Evolutionary conservation across 1,140 invertebrate species (phyloP).

Genomic region (Apolygus lucorum): DNA sequence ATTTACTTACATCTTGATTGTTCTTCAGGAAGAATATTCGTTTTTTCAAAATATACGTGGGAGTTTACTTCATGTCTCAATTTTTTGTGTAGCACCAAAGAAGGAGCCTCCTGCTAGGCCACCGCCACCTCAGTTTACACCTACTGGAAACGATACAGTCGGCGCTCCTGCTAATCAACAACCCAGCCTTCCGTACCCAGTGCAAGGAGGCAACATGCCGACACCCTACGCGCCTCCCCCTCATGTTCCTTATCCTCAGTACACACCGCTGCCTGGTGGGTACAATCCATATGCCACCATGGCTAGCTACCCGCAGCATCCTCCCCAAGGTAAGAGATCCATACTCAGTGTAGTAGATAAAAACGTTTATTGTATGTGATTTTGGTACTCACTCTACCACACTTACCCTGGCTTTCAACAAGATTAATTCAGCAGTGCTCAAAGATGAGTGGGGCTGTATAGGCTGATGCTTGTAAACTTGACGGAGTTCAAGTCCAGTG

Average conservation of each 20-base stretch:
- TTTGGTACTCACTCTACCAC: too few relatives aligned
- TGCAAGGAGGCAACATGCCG: slow-evolving; percentile 53
- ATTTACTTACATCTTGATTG: slow-evolving; percentile 19
- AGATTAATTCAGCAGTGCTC: background rate
- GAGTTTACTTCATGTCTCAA: slow-evolving; percentile 13
- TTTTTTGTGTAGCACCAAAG: slow-evolving; percentile 26
- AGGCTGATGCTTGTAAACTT: background rate
- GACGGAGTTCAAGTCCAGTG: background rate
- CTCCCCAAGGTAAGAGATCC: slow-evolving; percentile 21
- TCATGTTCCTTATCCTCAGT: slow-evolving; percentile 58
- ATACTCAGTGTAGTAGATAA: background rate
- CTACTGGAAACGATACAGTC: slow-evolving; percentile 31
- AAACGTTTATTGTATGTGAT: background rate
- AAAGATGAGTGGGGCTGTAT: background rate
- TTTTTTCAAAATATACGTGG: background rate
- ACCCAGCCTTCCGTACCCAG: slow-evolving; percentile 46
- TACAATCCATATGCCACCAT: slow-evolving; percentile 82
- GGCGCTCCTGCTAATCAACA: background rate
- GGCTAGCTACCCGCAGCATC: slow-evolving; percentile 52
- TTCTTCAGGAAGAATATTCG: too few relatives aligned
- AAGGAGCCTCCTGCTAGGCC: slow-evolving; percentile 39
- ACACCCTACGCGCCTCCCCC: slow-evolving; percentile 57
- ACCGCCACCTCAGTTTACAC: slow-evolving; percentile 37
- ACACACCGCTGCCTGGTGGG: slow-evolving; percentile 66
- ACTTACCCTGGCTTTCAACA: background rate